Base-by-base conservation (phyloP, 2,888 invertebrate genomes). In the Magallana nippona region DNA sequence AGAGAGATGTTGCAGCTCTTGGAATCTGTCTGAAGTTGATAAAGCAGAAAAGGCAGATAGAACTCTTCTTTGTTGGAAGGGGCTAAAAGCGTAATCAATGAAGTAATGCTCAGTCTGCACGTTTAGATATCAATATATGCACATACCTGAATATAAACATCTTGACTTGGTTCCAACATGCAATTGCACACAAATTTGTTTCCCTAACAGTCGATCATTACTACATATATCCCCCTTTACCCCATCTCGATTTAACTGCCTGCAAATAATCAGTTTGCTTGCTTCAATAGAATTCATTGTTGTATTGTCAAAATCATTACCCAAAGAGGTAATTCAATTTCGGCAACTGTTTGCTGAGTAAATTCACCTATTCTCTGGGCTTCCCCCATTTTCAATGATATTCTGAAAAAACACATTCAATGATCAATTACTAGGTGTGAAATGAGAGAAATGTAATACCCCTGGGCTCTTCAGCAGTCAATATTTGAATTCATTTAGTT, bases 351-450 rank as follows among this genome's bases (percentile, higher is more conserved):
- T 71, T 71, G 71, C 71, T 15, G 71, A 71, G 71, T 71, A 71
- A 71, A 71, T 71, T 71, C 32, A 32, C 27, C 71, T 22, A 71
- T 71, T 27, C 71, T 71, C 27, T 71, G 32, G 22, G 22, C 22
- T 62, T 22, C 15, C 2, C 27, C 44, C 1, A 71, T 71, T 22
- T 71, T 71, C 71, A 71, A 71, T 13, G 71, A 71, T 27, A 15
- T 71, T 71, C 27, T 71, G 71, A 13, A n/a, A 71, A 71, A 71
- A 71, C 71, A 71, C 63, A 63, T 22, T 63, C 63, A 63, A 22
- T 63, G 63, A 71, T 71, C 71, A 71, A 71, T 71, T 71, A 71
- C 27, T 71, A 27, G 71, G 71, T 71, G 71, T 32, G 71, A 71
- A 71, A 71, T 27, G 71, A 22, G 27, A 71, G 71, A 27, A 71